Percentiles rank a stretch among this genome's conserved stretches.
phyloP scores from a whole-genome alignment of 2,797 vertebrate genomes.

The Mycteria americana region DNA sequence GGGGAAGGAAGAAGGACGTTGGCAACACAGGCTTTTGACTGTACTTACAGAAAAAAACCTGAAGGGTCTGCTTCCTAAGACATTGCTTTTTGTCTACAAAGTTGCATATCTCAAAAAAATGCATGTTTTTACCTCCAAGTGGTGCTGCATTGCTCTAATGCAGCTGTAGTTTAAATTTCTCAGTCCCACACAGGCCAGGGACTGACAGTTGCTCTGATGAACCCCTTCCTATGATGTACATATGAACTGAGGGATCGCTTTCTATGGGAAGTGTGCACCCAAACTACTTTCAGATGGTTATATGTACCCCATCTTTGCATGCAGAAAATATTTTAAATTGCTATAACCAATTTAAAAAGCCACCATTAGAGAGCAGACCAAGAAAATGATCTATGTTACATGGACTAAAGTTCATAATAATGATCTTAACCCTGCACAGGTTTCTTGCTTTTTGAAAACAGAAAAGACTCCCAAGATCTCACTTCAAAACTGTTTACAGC shows the following conservation, averaged over 20 bases:
- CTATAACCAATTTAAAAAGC: not conserved
- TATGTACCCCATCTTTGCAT: not conserved
- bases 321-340: not conserved
- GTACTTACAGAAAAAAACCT: not conserved
- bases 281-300: not conserved
- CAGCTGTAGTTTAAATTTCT: not conserved
- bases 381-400: not conserved
- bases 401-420: not conserved
- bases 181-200: not conserved
- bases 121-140: not conserved
- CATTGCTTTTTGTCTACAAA: not conserved
- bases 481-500: slow-evolving; percentile 33
- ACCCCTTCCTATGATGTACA: not conserved
- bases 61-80: not conserved
- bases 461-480: not conserved
- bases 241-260: not conserved
- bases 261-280: not conserved
- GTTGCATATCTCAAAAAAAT: not conserved
- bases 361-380: not conserved
- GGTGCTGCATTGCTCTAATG: not conserved
- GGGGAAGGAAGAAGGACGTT: not conserved
- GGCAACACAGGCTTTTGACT: not conserved
- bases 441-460: not conserved
- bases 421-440: not conserved
- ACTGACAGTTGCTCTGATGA: not conserved